Base-by-base conservation (phyloP, 2,797 vertebrate species). In the Hippocampus kuda region DNA sequence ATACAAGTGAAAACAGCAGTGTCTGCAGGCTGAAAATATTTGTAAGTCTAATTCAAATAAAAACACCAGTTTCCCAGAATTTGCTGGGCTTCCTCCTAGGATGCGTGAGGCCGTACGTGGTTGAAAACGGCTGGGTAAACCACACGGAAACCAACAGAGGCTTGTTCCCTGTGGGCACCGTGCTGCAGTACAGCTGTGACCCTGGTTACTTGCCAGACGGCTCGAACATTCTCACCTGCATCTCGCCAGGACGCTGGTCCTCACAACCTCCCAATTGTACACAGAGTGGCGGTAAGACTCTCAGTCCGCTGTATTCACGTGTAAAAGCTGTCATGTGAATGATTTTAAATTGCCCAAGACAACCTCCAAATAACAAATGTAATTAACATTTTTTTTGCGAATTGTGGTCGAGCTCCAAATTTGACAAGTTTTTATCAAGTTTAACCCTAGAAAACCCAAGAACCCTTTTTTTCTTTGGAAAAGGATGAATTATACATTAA, bases 51-150 rank as follows among this genome's bases (percentile, higher is more conserved):
- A 61, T 72, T 69, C 22, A 64, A n/a, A 30, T 72, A 70, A 65
- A 74, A 68, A 10, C 0, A 70, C 15, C 22, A 48, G 46, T 77
- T 79, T 79, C 56, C 70, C 18, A 69, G 54, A 74, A 72, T 53
- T 42, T 61, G 2, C 4, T 13, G 15, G 53, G 65, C 67, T 11
- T 73, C 42, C 71, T 76, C 42, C 30, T 68, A 91, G 91, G 88
- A 84, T 92, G 91, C 65, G 82, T 87, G 81, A 86, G 88, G 82
- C 90, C 88, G 0, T 87, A 89, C 67, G 87, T 89, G 82, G 87
- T 91, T 71, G 90, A 87, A 78, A 90, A 91, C 85, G 90, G 91
- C 86, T 89, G 83, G 86, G 90, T 91, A 75, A 91, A 92, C 77
- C 88, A 90, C 76, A 91, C 89, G 24, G 90, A 91, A 74, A 88